Conservation (phyloP, 1,140 invertebrate genomes). For the Temnothorax longispinosus region DNA sequence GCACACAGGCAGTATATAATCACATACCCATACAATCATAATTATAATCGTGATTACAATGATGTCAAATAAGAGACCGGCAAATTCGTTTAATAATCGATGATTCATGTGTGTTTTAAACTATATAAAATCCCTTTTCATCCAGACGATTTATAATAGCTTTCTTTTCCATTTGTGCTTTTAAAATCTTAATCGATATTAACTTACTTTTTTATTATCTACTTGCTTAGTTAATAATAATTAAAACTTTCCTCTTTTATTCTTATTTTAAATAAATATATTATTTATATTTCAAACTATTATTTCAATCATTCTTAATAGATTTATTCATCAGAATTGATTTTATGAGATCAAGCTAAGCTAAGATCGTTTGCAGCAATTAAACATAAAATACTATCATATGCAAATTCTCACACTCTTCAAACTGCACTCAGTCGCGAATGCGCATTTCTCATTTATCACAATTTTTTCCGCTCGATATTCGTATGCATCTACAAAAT, state of each 20-base stretch:
- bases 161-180: not conserved
- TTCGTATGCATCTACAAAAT: slow-evolving; percentile 39
- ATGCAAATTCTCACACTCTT: not conserved
- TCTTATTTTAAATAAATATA: not conserved
- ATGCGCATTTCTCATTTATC: not conserved
- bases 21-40: slow-evolving; percentile 1
- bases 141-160: not conserved
- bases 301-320: not conserved
- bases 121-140: not conserved
- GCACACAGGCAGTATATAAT: slow-evolving; percentile 12
- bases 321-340: not conserved
- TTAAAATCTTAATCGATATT: not conserved
- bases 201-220: not conserved
- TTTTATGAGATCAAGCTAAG: not conserved
- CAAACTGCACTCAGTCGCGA: not conserved
- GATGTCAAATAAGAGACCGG: slow-evolving; percentile 6
- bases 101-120: not conserved
- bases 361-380: not conserved
- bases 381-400: not conserved
- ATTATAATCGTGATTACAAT: not conserved
- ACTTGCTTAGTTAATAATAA: not conserved
- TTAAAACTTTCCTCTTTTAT: not conserved
- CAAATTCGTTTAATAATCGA: slow-evolving; percentile 6
- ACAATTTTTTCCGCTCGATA: not conserved
- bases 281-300: not conserved